Percentiles rank a stretch among this genome's conserved stretches.
Evolutionary conservation across 92 coral and sea anemone genomes (phyloP).

Genomic region (Palythoa grandiflora): DNA sequence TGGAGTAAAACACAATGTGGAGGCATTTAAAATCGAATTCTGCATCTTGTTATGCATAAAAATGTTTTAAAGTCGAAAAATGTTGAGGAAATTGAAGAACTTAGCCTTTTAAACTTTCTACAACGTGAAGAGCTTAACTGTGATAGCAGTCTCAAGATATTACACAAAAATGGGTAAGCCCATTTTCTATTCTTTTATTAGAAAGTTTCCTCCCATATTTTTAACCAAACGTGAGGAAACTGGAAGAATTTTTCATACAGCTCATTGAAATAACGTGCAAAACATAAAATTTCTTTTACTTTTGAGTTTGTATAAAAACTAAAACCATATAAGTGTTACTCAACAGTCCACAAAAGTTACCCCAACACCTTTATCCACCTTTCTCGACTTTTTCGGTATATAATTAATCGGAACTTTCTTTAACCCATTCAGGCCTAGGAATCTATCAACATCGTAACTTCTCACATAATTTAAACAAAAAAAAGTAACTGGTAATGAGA

Average conservation of each 20-base stretch:
- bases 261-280: constrained; percentile 15
- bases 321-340: constrained; percentile 5
- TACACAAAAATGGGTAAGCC: constrained; percentile 3
- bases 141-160: constrained; percentile 3
- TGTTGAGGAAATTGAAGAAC: neutral
- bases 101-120: neutral
- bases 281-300: constrained; percentile 13
- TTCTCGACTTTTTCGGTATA: constrained; percentile 3
- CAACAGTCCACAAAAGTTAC: constrained; percentile 20
- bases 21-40: neutral
- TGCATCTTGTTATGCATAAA: constrained; percentile 6
- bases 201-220: constrained; percentile 8
- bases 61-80: neutral
- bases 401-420: constrained; percentile 19
- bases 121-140: constrained; percentile 6
- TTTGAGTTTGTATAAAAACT: constrained; percentile 19
- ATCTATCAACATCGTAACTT: constrained; percentile 3
- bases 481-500: neutral
- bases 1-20: neutral
- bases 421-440: neutral
- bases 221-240: constrained; percentile 16
- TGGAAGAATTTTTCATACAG: constrained; percentile 15
- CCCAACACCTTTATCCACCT: constrained; percentile 23
- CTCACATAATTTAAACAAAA: neutral
- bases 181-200: constrained; percentile 5